phyloP scores from a whole-genome alignment of 2,113 vertebrate species.

The Neodon shergylaensis region DNA sequence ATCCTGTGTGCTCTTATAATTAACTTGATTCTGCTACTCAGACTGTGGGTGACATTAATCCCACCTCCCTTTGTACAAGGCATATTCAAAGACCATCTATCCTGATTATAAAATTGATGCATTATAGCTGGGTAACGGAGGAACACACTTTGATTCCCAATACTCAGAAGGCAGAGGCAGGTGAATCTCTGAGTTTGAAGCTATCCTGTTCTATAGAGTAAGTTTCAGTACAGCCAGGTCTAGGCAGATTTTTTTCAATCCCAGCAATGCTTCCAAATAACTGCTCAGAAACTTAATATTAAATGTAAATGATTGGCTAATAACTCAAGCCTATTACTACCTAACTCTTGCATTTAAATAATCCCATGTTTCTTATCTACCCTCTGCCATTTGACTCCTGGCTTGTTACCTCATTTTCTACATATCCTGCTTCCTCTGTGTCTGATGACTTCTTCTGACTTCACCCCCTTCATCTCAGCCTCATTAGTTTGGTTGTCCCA shows the following conservation, averaged over 20 bases:
- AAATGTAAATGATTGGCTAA: no score
- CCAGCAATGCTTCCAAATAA: no score
- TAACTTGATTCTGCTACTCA: not conserved
- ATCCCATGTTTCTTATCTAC: no score
- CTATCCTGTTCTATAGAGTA: not conserved
- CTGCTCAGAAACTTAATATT: no score
- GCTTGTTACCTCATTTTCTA: no score
- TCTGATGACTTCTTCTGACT: no score
- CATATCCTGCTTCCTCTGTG: no score
- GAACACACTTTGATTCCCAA: not conserved
- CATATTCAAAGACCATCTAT: not conserved
- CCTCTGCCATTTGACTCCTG: no score
- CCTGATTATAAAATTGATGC: not conserved
- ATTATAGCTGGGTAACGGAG: not conserved
- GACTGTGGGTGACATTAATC: not conserved
- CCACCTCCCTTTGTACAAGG: not conserved
- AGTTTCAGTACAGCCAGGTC: not conserved
- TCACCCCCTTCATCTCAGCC: no score
- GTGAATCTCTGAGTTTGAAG: not conserved
- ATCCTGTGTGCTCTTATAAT: not conserved
- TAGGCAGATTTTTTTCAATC: not conserved
- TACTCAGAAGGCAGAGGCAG: not conserved
- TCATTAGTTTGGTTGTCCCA: no score
- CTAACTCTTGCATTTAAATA: no score
- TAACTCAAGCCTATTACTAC: no score